Evolutionary conservation across 2,888 invertebrate genomes (phyloP).

Genomic region (Halictus ligatus): DNA sequence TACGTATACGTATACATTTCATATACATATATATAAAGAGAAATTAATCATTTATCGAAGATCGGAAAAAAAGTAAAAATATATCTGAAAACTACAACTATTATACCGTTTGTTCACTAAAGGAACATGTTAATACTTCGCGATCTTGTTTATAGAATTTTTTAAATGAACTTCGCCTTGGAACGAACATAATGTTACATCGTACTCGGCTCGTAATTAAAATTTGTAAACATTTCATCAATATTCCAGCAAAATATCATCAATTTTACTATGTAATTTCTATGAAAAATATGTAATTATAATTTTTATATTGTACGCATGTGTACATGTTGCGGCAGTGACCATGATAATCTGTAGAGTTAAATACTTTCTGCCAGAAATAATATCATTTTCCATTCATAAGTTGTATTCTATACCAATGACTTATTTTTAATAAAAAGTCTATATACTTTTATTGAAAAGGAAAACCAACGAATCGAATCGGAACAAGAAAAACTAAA

Average conservation of each 20-base stretch:
- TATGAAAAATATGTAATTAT: neutral
- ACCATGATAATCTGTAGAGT: neutral
- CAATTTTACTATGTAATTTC: neutral
- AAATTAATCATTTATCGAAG: neutral
- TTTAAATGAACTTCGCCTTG: too few species aligned
- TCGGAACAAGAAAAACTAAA: neutral
- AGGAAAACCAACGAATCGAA: neutral
- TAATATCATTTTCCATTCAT: neutral
- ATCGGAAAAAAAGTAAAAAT: neutral
- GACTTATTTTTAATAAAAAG: neutral
- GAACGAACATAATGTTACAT: too few species aligned
- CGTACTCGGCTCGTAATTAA: too few species aligned
- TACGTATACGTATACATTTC: neutral
- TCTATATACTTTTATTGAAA: conserved; percentile 4
- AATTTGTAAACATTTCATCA: too few species aligned
- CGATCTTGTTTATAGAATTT: too few species aligned
- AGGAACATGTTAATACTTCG: too few species aligned
- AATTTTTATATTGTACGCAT: neutral
- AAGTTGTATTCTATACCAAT: neutral
- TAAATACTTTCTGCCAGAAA: neutral
- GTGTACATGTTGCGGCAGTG: neutral
- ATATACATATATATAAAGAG: too few species aligned
- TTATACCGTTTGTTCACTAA: too few species aligned
- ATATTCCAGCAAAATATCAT: neutral
- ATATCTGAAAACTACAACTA: too few species aligned